phyloP scores from a whole-genome alignment of 1,140 invertebrate genomes.

The Trichonephila clavipes region DNA sequence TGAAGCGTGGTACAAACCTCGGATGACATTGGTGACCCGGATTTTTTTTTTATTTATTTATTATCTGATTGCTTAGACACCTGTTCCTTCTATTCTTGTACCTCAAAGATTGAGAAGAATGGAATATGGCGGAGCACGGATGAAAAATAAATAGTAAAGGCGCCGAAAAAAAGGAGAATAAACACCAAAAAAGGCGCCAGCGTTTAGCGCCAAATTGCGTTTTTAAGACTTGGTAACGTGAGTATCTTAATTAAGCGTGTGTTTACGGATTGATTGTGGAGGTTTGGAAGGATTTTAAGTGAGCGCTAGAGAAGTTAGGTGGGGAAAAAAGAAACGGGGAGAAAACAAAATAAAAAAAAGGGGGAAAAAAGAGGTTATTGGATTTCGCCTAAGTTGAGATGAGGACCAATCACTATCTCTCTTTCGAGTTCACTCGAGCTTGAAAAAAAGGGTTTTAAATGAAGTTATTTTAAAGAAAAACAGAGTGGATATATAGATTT shows the following conservation, averaged over 20 bases:
- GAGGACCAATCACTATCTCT: conserved; percentile 38
- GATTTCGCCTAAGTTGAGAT: conserved; percentile 42
- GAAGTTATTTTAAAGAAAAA: conserved; percentile 39
- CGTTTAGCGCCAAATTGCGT: conserved; percentile 29
- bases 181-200: conserved; percentile 19
- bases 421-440: conserved; percentile 14
- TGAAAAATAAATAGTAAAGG: neutral
- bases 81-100: conserved; percentile 12
- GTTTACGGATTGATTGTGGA: conserved; percentile 42
- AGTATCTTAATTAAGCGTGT: conserved; percentile 28
- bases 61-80: conserved; percentile 20
- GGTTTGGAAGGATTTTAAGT: conserved; percentile 36
- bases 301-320: neutral
- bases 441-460: conserved; percentile 35
- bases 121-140: neutral
- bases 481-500: neutral
- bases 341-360: neutral
- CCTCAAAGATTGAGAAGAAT: neutral
- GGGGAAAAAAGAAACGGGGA: neutral
- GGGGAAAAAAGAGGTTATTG: conserved; percentile 17
- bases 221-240: conserved; percentile 38
- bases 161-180: neutral
- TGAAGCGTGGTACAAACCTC: neutral
- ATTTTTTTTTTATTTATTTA: neutral
- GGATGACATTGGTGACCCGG: neutral